Base-by-base conservation (phyloP, 1,140 invertebrate species). In the Sminthurinus signatus region DNA sequence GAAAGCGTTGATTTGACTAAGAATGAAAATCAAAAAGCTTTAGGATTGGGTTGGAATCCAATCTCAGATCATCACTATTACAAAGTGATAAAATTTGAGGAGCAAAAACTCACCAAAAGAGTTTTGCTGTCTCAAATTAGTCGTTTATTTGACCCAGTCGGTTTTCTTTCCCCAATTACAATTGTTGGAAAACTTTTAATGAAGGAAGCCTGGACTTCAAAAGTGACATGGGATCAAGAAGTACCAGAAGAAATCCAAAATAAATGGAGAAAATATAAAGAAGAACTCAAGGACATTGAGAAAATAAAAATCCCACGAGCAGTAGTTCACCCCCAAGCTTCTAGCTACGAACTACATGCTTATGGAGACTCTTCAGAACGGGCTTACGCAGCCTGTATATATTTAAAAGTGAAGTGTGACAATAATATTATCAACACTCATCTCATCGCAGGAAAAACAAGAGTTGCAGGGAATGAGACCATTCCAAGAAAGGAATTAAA, bases 11-110 rank as follows among this genome's bases (percentile, higher is more conserved):
- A 12, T 42, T n/a, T n/a, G 10, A 42, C n/a, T 42, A 10, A n/a
- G 10, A 10, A n/a, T n/a, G n/a, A n/a, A n/a, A 17, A 19, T 23
- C 5, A 72, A 1, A 74, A 75, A 69, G 67, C 72, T 1, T 46
- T 75, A 8, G 75, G 74, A 4, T 14, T 77, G 2, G 27, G 67
- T 3, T 76, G 75, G 76, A 52, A 70, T 59, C 73, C 74, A 10
- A 17, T 10, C 12, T 32, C 27, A 12, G 75, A 77, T 60, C 14
- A 8, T 2, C 67, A 63, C 60, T 12, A n/a, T 2, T 15, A 10
- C 28, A 2, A 12, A n/a, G 31, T 57, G 5, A 8, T 25, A 4
- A 4, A 19, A 10, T 2, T 25, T 15, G 4, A 2, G 17, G 27
- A 10, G 3, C 8, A 10, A 8, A 21, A 15, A 8, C 14, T 65